These are phyloP conservation scores for Tachina grossa DNA, from an alignment of 2,888 invertebrate genomes.

Conservation along the genomic window DNA sequence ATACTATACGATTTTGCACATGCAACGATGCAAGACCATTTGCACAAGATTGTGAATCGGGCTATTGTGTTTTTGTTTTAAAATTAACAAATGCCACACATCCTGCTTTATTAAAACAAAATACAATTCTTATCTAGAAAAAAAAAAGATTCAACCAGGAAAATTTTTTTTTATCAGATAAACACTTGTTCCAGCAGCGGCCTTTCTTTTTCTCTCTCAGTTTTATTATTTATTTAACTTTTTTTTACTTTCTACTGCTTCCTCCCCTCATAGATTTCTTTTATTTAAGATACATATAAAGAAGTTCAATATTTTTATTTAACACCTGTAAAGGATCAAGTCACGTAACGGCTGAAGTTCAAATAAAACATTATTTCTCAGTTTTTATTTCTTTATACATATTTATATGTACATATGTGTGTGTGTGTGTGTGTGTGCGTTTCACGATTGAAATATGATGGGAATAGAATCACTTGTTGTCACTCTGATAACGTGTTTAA, in stretches of 20 bases:
- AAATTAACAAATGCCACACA: background rate
- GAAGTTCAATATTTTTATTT: slow-evolving; percentile 30
- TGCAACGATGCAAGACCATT: too few species aligned
- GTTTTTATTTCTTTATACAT: background rate
- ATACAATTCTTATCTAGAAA: background rate
- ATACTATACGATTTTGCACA: too few species aligned
- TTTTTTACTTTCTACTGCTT: background rate
- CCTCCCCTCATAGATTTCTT: background rate
- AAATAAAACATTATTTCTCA: slow-evolving; percentile 24
- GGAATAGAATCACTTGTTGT: slow-evolving; percentile 70
- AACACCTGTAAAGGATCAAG: slow-evolving; percentile 74
- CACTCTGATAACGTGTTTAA: slow-evolving; percentile 55
- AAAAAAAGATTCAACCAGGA: background rate
- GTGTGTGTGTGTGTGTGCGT: background rate
- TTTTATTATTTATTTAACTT: background rate
- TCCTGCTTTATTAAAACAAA: slow-evolving; percentile 2
- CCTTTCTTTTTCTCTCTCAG: slow-evolving; percentile 20
- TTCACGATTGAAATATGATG: slow-evolving; percentile 62
- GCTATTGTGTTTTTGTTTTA: background rate
- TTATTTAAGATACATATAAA: background rate
- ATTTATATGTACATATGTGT: background rate
- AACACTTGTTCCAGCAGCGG: slow-evolving; percentile 50
- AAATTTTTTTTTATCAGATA: background rate
- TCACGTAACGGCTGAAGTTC: slow-evolving; percentile 65
- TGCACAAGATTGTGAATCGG: too few species aligned